Conservation (phyloP, 1,140 invertebrate species). For the Drosophila parvula region DNA sequence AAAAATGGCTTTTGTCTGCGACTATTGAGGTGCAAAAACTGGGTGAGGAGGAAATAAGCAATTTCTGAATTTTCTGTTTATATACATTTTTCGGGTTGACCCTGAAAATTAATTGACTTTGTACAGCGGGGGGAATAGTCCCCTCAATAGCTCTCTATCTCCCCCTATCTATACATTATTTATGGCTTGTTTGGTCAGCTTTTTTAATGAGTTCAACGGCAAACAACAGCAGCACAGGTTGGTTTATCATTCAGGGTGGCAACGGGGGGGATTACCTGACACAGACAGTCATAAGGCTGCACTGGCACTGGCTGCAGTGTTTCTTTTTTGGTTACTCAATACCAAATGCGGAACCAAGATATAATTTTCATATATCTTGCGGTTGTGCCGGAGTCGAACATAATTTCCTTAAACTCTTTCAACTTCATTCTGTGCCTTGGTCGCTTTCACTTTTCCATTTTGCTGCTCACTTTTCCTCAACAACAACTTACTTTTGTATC, state of each 20-base stretch:
- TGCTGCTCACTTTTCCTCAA: slow-evolving; percentile 64
- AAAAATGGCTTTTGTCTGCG: slow-evolving; percentile 37
- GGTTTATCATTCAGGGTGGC: slow-evolving; percentile 49
- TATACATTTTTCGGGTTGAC: slow-evolving; percentile 47
- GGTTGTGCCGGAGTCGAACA: slow-evolving; percentile 44
- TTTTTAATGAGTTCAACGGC: slow-evolving; percentile 60
- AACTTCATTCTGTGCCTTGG: slow-evolving; percentile 40
- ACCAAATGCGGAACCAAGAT: slow-evolving; percentile 66
- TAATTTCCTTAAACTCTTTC: slow-evolving; percentile 63
- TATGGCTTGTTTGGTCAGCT: slow-evolving; percentile 69
- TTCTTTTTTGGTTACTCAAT: slow-evolving; percentile 63
- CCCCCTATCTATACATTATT: slow-evolving; percentile 46
- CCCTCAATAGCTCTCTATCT: not conserved
- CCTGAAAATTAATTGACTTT: slow-evolving; percentile 77
- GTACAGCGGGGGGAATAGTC: slow-evolving; percentile 37
- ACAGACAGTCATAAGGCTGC: slow-evolving; percentile 33
- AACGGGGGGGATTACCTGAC: slow-evolving; percentile 50
- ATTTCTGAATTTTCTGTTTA: slow-evolving; percentile 39
- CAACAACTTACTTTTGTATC: slow-evolving; percentile 67
- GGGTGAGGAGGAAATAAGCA: slow-evolving; percentile 74
- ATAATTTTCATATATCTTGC: slow-evolving; percentile 67
- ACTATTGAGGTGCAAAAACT: slow-evolving; percentile 61
- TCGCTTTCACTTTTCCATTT: slow-evolving; percentile 75
- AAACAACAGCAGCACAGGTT: slow-evolving; percentile 64
- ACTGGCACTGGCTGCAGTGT: slow-evolving; percentile 42